Evolutionary conservation across 2,113 vertebrate genomes (phyloP).

Genomic region (Corythaixoides concolor): DNA sequence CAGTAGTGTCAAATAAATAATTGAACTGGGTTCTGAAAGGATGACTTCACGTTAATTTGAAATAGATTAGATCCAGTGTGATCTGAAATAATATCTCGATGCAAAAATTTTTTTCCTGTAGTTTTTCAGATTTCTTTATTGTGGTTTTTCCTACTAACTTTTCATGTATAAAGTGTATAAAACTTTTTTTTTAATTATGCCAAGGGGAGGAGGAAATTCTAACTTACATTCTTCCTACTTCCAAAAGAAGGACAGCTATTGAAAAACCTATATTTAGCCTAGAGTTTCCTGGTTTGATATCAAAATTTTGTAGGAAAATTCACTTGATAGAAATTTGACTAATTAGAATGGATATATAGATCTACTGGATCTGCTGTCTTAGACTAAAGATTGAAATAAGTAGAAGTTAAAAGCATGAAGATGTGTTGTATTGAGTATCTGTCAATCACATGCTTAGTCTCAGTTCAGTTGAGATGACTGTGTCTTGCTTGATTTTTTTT

Average conservation of each 20-base stretch:
- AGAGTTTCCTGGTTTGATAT: neutral
- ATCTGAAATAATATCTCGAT: neutral
- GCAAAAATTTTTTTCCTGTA: neutral
- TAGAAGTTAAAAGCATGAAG: neutral
- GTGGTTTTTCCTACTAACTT: neutral
- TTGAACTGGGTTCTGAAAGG: neutral
- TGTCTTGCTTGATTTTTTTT: neutral
- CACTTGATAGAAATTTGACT: neutral
- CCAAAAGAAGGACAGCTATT: neutral
- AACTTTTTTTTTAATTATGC: neutral
- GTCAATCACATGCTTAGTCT: neutral
- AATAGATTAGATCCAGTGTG: neutral
- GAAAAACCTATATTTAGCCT: neutral
- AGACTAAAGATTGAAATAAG: neutral
- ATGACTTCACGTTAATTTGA: neutral
- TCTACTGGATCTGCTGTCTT: neutral
- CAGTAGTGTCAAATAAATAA: neutral
- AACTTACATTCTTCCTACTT: neutral
- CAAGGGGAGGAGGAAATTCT: neutral
- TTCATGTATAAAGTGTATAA: neutral
- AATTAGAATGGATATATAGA: neutral
- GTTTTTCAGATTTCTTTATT: neutral
- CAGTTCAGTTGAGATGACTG: neutral
- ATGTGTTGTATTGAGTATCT: neutral
- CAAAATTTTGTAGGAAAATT: neutral